Evolutionary conservation across 2,113 vertebrate genomes (phyloP), one percentile per base, ranked within the genome.

Genomic region (Drymodes brunneopygia): DNA sequence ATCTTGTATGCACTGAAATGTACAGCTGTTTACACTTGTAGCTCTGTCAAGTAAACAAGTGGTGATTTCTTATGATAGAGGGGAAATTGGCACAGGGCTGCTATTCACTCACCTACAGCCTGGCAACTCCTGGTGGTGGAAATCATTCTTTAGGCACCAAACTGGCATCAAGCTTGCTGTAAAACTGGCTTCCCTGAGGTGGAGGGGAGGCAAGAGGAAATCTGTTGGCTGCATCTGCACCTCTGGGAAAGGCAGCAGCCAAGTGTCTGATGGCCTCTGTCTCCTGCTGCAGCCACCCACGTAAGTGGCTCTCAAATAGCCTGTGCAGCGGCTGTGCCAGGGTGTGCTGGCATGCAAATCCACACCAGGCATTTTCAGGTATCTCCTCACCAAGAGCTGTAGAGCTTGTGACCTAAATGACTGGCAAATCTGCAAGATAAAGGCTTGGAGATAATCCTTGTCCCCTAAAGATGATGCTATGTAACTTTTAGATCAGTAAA

Each of bases 1-100:
- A 96, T 96, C 92, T 97, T 98, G 93, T 91, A 93, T 51, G 74
- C 57, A 66, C 81, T 53, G 90, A 95, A 95, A 97, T 70, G 75
- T 96, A 50, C 85, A 97, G 94, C 90, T 98, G 94, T 96, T 98
- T 97, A 95, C 82, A 90, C 88, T 88, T 94, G 92, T 93, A 95
- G 82, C 18, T 92, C 85, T 98, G 94, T 98, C 97, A 97, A 95
- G 94, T 87, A 91, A 97, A 89, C 84, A 91, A 96, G 96, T 81
- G 61, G 57, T 93, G 70, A 85, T 95, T 94, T 90, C 96, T 79
- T 84, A 93, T 86, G 88, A 95, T 91, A 83, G 93, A 90, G 89
- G 57, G 57, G 90, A 94, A 96, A 86, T 40, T 96, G 79, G 62
- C 51, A 95, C 38, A 33, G 81, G 70, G 56, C 20, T 74, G 77